Percentiles rank a stretch among this genome's conserved stretches.
Conservation (phyloP, 1,140 invertebrate genomes). For the Eurosta solidaginis region DNA sequence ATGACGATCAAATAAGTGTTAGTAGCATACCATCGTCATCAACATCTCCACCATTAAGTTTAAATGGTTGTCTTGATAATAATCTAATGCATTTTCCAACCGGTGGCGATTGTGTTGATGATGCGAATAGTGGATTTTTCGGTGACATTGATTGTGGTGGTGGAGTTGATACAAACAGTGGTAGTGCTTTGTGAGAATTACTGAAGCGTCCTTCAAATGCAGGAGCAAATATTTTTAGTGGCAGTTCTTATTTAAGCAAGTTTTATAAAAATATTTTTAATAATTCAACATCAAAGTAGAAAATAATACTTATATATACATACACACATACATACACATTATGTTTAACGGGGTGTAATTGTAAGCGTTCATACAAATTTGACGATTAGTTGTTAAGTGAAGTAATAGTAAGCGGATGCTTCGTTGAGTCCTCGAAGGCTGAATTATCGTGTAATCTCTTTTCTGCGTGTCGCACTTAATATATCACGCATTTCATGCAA, state of each 20-base stretch:
- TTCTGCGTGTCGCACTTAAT: too few relatives aligned
- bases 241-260: conserved; percentile 47
- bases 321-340: not conserved
- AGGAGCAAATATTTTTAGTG: conserved; percentile 38
- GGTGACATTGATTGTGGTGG: not conserved
- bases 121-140: not conserved
- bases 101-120: not conserved
- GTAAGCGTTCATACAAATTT: too few relatives aligned
- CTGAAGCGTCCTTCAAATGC: conserved; percentile 40
- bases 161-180: not conserved
- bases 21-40: conserved; percentile 82
- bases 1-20: conserved; percentile 76
- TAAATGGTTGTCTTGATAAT: conserved; percentile 69
- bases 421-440: too few relatives aligned
- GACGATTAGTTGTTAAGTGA: too few relatives aligned
- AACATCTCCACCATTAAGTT: conserved; percentile 65
- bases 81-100: conserved; percentile 75
- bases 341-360: too few relatives aligned
- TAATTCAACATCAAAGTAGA: conserved; percentile 23
- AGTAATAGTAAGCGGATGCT: too few relatives aligned
- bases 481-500: too few relatives aligned
- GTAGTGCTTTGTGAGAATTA: conserved; percentile 53
- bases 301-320: not conserved
- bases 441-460: too few relatives aligned
- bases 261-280: conserved; percentile 47